Percentiles rank a stretch among this genome's conserved stretches.
phyloP scores from a whole-genome alignment of 2,888 invertebrate species.

The Strigamia transsilvanica region DNA sequence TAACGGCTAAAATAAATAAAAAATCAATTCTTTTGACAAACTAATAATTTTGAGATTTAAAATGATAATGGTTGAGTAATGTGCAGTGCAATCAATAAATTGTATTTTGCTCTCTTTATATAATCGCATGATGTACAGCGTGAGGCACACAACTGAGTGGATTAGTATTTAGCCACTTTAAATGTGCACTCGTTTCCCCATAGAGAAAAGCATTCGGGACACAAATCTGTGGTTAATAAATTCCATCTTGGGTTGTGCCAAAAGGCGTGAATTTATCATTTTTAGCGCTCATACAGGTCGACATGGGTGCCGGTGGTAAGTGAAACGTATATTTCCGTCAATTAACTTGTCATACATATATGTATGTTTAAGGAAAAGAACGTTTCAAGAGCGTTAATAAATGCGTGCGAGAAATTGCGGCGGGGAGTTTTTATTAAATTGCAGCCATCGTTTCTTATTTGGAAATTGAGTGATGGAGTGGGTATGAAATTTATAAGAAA shows the following conservation, averaged over 20 bases:
- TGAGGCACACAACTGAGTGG: neutral
- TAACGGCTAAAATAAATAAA: neutral
- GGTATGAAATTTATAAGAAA: conserved; percentile 21
- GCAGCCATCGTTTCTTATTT: conserved; percentile 4
- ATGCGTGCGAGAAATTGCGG: neutral
- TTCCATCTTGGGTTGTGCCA: neutral
- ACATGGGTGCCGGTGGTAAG: neutral
- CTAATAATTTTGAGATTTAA: neutral
- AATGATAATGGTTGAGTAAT: neutral
- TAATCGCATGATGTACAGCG: neutral
- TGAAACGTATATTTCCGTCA: neutral
- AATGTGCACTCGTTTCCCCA: neutral
- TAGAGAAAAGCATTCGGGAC: neutral
- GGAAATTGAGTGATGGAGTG: conserved; percentile 11
- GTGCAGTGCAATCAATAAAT: neutral
- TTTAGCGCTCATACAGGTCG: neutral
- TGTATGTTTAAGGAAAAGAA: neutral
- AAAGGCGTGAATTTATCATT: conserved; percentile 10
- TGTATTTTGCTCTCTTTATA: neutral
- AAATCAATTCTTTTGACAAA: neutral
- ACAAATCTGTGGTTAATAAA: neutral
- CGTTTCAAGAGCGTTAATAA: neutral
- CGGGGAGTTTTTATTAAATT: neutral
- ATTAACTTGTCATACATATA: neutral
- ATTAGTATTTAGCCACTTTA: neutral